phyloP scores from a whole-genome alignment of 2,888 invertebrate species.

The Heteromurus nitidus region DNA sequence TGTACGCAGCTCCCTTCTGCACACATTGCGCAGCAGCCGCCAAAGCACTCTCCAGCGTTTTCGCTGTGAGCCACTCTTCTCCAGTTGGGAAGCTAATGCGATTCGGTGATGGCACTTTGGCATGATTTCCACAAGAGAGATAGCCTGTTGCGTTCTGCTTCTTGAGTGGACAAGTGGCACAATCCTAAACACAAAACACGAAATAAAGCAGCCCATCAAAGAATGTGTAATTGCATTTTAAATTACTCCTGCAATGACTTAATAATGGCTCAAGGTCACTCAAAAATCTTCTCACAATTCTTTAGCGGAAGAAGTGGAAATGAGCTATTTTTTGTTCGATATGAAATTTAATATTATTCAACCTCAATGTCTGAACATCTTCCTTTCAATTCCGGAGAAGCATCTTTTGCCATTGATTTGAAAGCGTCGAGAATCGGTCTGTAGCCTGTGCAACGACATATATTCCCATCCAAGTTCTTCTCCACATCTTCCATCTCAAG shows the following conservation, averaged over 20 bases:
- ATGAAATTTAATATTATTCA: slow-evolving; percentile 11
- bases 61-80: slow-evolving; percentile 69
- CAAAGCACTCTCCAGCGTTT: slow-evolving; percentile 54
- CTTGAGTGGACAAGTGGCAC: slow-evolving; percentile 53
- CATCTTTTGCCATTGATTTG: slow-evolving; percentile 83
- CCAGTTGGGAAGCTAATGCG: no score
- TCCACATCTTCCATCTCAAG: slow-evolving; percentile 58
- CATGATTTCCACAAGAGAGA: slow-evolving; percentile 6
- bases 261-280: no score
- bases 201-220: no score
- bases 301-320: no score
- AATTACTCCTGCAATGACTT: no score
- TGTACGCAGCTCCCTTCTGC: slow-evolving; percentile 75
- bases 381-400: slow-evolving; percentile 77
- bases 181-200: no score
- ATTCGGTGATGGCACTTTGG: slow-evolving; percentile 7
- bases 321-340: no score
- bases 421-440: slow-evolving; percentile 84
- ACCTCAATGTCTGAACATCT: slow-evolving; percentile 77
- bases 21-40: slow-evolving; percentile 22
- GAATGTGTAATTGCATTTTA: no score
- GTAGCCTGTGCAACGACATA: slow-evolving; percentile 80
- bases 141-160: not conserved
- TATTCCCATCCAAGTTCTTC: slow-evolving; percentile 36
- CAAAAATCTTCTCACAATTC: no score